Evolutionary conservation across 2,888 invertebrate genomes (phyloP).

Genomic region (Drosophila colorata): DNA sequence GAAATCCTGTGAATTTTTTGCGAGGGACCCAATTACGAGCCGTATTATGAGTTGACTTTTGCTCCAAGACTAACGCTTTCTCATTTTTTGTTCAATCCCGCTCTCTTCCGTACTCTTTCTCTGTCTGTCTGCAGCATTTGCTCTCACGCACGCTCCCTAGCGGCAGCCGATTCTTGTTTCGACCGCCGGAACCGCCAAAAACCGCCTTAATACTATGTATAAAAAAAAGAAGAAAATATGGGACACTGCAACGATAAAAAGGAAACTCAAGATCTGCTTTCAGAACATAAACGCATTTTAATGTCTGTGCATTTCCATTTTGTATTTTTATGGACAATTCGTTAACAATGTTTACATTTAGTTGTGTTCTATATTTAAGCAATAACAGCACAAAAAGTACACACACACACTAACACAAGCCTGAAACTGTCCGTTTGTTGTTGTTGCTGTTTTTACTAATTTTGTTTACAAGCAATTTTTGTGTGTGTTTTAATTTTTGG

Average conservation of each 20-base stretch:
- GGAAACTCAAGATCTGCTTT: slow-evolving; percentile 46
- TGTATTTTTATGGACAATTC: slow-evolving; percentile 75
- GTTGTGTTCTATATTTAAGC: slow-evolving; percentile 69
- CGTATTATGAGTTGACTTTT: slow-evolving; percentile 52
- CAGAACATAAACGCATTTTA: slow-evolving; percentile 67
- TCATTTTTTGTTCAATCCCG: neutral
- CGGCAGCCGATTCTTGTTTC: slow-evolving; percentile 14
- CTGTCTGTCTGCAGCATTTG: slow-evolving; percentile 2
- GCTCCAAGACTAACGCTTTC: slow-evolving; percentile 16
- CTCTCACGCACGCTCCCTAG: slow-evolving; percentile 20
- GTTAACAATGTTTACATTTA: slow-evolving; percentile 76
- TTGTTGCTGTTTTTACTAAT: slow-evolving; percentile 15
- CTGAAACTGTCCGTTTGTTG: slow-evolving; percentile 16
- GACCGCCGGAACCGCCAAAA: slow-evolving; percentile 49
- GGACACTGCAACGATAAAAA: slow-evolving; percentile 47
- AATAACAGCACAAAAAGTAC: slow-evolving; percentile 41
- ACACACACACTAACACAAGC: slow-evolving; percentile 3
- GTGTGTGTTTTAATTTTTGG: slow-evolving; percentile 43
- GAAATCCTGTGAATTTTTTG: slow-evolving; percentile 69
- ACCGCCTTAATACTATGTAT: slow-evolving; percentile 15
- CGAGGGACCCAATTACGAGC: slow-evolving; percentile 49
- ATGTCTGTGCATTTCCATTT: slow-evolving; percentile 61
- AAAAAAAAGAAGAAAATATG: slow-evolving; percentile 11
- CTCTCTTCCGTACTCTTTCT: neutral
- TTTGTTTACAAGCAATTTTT: slow-evolving; percentile 66